phyloP scores from a whole-genome alignment of 2,797 vertebrate genomes.

The Potorous gilbertii region DNA sequence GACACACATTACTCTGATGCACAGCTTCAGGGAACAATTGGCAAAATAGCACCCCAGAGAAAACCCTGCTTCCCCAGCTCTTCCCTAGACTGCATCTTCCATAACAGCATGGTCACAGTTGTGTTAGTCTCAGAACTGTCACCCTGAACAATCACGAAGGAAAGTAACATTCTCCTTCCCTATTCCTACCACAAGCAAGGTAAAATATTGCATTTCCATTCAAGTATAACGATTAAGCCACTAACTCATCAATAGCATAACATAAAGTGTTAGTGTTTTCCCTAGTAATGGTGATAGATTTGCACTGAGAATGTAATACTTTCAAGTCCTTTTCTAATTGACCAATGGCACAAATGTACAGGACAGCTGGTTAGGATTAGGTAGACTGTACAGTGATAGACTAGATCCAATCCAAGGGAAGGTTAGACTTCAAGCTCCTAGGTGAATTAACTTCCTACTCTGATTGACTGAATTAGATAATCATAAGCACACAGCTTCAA shows the following conservation, averaged over 20 bases:
- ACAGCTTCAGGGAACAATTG: not conserved
- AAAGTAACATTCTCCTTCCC: not conserved
- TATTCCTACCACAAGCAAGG: not conserved
- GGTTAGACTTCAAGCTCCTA: not conserved
- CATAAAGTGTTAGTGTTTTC: not conserved
- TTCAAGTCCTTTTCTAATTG: not conserved
- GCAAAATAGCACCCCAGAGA: not conserved
- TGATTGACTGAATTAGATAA: not conserved
- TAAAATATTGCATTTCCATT: not conserved
- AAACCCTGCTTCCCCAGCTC: not conserved
- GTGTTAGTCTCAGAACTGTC: not conserved
- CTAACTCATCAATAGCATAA: not conserved
- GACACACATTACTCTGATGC: not conserved
- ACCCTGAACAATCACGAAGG: not conserved
- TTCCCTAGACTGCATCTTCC: not conserved
- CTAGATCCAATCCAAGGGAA: fast-evolving
- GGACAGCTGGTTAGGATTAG: not conserved
- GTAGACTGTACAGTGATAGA: not conserved
- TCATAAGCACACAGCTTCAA: not conserved
- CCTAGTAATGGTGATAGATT: not conserved
- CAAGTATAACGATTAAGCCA: not conserved
- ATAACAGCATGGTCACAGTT: not conserved
- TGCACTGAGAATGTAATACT: not conserved
- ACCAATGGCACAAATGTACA: not conserved
- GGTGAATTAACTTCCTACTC: not conserved